phyloP scores from a whole-genome alignment of 2,797 vertebrate genomes.

The Chloroceryle inda region DNA sequence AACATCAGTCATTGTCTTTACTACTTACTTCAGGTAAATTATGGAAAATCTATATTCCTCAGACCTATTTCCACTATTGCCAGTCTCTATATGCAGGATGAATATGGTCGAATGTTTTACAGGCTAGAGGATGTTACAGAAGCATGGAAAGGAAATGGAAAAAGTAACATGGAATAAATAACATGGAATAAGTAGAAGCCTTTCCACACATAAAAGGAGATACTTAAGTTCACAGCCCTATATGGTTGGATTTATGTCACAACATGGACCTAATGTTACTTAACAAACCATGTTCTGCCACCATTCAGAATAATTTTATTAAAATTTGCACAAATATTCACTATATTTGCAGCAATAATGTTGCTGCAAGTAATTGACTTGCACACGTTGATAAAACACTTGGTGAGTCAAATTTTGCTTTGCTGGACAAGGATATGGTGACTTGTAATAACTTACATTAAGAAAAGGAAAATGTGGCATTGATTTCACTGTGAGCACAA shows the following conservation, averaged over 20 bases:
- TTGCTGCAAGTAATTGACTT: not conserved
- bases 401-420: not conserved
- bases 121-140: not conserved
- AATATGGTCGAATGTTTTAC: not conserved
- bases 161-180: not conserved
- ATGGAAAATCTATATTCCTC: not conserved
- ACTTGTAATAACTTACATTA: not conserved
- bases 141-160: not conserved
- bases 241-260: not conserved
- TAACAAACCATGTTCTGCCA: not conserved
- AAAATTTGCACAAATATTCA: not conserved
- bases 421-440: not conserved
- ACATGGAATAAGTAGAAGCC: not conserved
- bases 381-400: not conserved
- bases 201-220: not conserved
- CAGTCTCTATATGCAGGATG: accelerated
- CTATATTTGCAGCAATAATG: not conserved
- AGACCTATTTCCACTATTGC: not conserved
- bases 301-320: not conserved
- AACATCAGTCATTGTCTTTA: not conserved
- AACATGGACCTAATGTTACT: not conserved
- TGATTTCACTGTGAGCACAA: constrained; percentile 37
- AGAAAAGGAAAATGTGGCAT: constrained; percentile 37
- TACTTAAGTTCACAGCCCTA: not conserved
- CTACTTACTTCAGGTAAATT: not conserved